Evolutionary conservation across 2,797 vertebrate species (phyloP), one percentile per base, ranked within the genome.

Genomic region (Tokudaia muenninki): DNA sequence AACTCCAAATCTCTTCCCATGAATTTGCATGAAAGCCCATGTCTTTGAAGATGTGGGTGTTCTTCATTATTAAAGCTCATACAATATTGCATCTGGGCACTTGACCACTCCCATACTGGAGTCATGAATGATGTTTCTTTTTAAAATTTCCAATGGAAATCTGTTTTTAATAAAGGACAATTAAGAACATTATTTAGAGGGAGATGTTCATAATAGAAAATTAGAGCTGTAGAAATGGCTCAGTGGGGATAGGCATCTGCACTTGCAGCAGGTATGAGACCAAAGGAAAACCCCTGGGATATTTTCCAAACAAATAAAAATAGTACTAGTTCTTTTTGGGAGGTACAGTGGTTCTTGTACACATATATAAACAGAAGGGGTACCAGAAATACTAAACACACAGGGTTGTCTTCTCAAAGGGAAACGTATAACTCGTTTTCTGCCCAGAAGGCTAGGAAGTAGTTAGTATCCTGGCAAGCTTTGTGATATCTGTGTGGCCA

Each of bases 191-290:
- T 81, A 19, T 59, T 47, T 41, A 26, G 22, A 67, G 31, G 57
- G 19, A 34, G 9, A 5, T 82, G 34, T 47, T 90, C 77, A 41
- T 63, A 87, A 92, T 72, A 94, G 81, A 94, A 84, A 79, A 74
- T 59, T 59, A 78, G 37, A 29, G 21, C 29, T 67, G 5, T 50
- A 14, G 61, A 86, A 19, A 50, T 67, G 29, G 11, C 19, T 86
- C 61, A 67, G 9, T 22, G n/a, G 3, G 83, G 21, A 67, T 29
- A 21, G 41, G 2, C 52, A 50, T 41, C 31, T 67, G 41, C 9
- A 67, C 5, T 67, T n/a, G 61, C 31, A 50, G 13, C 22, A 86
- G 63, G 12, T n/a, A 47, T 67, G 31, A 52, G 17, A 21, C 31
- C 63, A 3, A 22, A 50, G 12, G 31, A 50, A 21, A 19, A n/a